Evolutionary conservation across 1,140 invertebrate genomes (phyloP).

Genomic region (Brachionus sp.): DNA sequence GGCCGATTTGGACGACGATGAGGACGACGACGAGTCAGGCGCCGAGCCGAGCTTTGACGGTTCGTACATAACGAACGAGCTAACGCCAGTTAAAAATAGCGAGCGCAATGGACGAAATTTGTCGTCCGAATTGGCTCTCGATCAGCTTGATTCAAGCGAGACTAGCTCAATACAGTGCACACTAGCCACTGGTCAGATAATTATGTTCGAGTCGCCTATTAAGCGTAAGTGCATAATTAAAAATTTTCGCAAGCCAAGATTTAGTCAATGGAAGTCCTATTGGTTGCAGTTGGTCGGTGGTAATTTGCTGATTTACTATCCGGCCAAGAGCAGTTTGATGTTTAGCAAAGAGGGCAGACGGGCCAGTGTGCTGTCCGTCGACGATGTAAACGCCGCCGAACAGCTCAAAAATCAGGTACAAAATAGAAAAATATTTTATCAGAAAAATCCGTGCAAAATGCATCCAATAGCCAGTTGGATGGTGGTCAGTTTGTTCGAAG

Average conservation of each 20-base stretch:
- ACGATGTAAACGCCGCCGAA: background rate
- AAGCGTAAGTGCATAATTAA: slow-evolving; percentile 42
- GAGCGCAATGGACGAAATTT: background rate
- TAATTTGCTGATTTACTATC: slow-evolving; percentile 35
- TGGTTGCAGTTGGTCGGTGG: slow-evolving; percentile 35
- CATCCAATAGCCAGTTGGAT: slow-evolving; percentile 36
- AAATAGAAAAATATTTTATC: background rate
- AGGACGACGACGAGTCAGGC: background rate
- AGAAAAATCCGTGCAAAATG: slow-evolving; percentile 45
- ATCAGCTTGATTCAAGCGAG: background rate
- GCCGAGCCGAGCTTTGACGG: background rate
- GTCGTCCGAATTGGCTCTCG: background rate
- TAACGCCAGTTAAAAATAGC: slow-evolving; percentile 2
- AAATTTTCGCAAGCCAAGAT: slow-evolving; percentile 27
- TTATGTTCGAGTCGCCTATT: background rate
- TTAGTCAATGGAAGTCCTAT: slow-evolving; percentile 42
- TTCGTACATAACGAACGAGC: background rate
- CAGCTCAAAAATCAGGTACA: background rate
- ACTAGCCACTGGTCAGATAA: background rate
- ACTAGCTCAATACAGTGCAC: background rate
- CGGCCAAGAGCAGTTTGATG: background rate
- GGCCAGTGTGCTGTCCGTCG: background rate
- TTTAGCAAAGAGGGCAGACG: background rate
- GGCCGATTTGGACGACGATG: background rate
- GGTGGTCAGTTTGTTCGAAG: slow-evolving; percentile 18